These are phyloP conservation scores for Agrenia bidenticulata DNA, from an alignment of 2,888 invertebrate species.

Conservation along the genomic window DNA sequence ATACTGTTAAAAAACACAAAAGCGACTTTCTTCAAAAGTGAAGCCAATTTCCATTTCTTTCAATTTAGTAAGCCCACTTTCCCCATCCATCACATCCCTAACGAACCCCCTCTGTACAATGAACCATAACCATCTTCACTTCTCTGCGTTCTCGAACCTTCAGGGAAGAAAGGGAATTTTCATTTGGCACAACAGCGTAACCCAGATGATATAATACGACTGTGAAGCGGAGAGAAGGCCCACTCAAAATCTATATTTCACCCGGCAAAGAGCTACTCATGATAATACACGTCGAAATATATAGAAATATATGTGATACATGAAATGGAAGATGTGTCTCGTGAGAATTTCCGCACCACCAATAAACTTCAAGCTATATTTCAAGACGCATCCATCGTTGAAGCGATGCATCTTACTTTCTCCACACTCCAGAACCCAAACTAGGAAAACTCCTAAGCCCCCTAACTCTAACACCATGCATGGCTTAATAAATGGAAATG, in stretches of 20 bases:
- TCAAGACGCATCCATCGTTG: conserved; percentile 39
- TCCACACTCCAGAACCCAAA: no score
- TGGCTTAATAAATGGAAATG: conserved; percentile 12
- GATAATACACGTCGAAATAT: conserved; percentile 30
- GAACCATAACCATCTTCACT: no score
- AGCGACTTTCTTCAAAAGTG: no score
- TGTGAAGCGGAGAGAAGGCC: conserved; percentile 13
- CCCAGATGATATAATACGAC: neutral
- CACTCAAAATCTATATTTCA: neutral
- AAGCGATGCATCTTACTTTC: conserved; percentile 39
- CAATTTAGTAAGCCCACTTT: no score
- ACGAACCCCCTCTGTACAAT: no score
- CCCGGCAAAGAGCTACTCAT: conserved; percentile 23
- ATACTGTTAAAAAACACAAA: no score
- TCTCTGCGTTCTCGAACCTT: no score
- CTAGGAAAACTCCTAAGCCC: neutral
- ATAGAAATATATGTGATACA: conserved; percentile 49
- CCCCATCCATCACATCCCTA: no score
- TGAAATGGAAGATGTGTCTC: conserved; percentile 38
- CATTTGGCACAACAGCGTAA: conserved; percentile 1
- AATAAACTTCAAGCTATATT: conserved; percentile 15
- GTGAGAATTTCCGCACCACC: conserved; percentile 28
- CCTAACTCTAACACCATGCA: conserved; percentile 1
- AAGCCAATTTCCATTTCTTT: no score
- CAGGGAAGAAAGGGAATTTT: neutral